phyloP scores from a whole-genome alignment of 2,797 vertebrate species.

The Neoniphon sammara region DNA sequence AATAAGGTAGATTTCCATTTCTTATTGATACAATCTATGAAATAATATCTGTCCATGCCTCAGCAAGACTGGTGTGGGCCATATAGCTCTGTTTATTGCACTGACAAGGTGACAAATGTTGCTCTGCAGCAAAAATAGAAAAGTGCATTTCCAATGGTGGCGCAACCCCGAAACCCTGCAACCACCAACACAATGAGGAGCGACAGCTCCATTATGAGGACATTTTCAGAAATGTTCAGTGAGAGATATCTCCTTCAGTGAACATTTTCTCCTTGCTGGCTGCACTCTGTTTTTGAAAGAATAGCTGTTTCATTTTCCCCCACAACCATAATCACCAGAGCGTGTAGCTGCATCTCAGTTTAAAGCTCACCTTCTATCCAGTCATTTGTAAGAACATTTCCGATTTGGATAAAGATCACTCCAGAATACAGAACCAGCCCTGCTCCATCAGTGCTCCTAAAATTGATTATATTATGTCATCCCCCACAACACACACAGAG shows the following conservation, averaged over 20 bases:
- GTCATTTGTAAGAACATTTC: background rate
- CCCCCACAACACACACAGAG: background rate
- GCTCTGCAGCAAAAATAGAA: background rate
- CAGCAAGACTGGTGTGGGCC: background rate
- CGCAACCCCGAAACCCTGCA: slow-evolving; percentile 5
- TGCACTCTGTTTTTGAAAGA: background rate
- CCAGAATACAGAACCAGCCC: background rate
- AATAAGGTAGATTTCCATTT: no score
- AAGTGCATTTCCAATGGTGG: background rate
- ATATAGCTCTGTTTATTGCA: background rate
- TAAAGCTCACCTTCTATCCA: background rate
- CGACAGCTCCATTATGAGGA: slow-evolving; percentile 32
- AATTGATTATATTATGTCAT: background rate
- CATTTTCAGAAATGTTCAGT: slow-evolving; percentile 6
- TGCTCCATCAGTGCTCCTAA: background rate
- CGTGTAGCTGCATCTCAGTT: slow-evolving; percentile 2
- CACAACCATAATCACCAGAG: slow-evolving; percentile 5
- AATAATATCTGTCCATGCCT: background rate
- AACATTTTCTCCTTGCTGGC: slow-evolving; percentile 5
- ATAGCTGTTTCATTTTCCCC: slow-evolving; percentile 11
- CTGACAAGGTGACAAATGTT: slow-evolving; percentile 4
- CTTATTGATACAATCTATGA: background rate
- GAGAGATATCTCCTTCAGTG: background rate
- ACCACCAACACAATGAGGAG: slow-evolving; percentile 4
- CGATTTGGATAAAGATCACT: background rate